Conservation (phyloP, 2,888 invertebrate species). For the Globia sparganii region DNA sequence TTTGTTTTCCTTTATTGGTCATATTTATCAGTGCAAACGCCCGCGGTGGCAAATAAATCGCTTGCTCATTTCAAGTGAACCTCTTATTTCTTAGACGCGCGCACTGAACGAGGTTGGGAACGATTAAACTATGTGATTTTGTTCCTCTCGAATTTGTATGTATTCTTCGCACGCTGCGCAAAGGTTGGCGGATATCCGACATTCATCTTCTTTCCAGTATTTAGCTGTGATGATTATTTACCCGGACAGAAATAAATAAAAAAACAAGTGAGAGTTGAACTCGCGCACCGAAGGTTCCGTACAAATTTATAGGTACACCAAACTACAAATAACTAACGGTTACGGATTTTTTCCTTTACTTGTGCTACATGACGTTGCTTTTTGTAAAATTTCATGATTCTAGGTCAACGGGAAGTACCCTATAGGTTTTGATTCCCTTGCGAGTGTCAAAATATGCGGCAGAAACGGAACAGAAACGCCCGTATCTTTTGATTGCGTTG, state of each 20-base stretch:
- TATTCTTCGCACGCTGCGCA: conserved; percentile 29
- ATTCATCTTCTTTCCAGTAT: conserved; percentile 4
- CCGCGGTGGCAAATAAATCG: conserved; percentile 81
- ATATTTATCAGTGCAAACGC: conserved; percentile 84
- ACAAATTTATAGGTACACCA: no score
- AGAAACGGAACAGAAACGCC: no score
- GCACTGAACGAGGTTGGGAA: conserved; percentile 47
- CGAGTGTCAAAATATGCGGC: no score
- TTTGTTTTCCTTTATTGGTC: conserved; percentile 87
- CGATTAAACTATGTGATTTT: conserved; percentile 59
- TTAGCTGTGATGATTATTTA: conserved; percentile 12
- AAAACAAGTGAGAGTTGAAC: no score
- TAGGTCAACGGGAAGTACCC: no score
- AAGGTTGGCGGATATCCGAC: conserved; percentile 13
- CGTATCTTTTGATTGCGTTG: no score
- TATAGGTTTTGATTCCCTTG: no score
- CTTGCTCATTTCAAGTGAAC: conserved; percentile 78
- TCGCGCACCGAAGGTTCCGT: no score
- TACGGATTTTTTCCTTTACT: no score
- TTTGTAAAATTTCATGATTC: no score
- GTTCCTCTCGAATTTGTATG: conserved; percentile 27
- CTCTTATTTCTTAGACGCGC: conserved; percentile 72
- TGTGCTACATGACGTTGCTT: no score
- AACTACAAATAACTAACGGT: no score
- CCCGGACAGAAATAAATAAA: conserved; percentile 6